Base-by-base conservation (phyloP, 2,888 invertebrate species). In the Scaptomyza parva region DNA sequence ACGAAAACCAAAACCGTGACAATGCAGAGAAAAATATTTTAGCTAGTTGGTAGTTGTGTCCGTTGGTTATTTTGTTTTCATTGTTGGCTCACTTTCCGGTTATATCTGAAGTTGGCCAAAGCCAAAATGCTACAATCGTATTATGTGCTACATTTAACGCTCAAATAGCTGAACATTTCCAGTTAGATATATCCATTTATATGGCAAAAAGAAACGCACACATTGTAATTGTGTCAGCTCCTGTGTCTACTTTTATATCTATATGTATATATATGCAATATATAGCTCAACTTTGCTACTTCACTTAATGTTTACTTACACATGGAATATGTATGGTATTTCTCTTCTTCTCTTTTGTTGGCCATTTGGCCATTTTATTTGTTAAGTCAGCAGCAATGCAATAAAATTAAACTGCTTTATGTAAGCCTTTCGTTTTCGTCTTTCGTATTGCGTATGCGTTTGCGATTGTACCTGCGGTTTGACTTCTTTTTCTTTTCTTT, bases 91-190 rank as follows among this genome's bases (percentile, higher is more conserved):
- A 35, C 35, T 26, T 51, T 22, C 24, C 18, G 37, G 48, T 44
- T 50, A n/a, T 20, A 30, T 43, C 37, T 30, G 26, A 45, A 39
- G 55, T 41, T 35, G 53, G 33, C 4, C 11, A 30, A n/a, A n/a
- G 45, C 63, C 18, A 17, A 40, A 37, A 28, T 28, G 61, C 67
- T 62, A 64, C 76, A 86, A 86, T 77, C 81, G 69, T 86, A 84
- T 82, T 82, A 82, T 86, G 82, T 86, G 82, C 82, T 67, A 82
- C 86, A 82, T 82, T 86, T 86, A 82, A 86, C 82, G 82, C 78
- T 75, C 78, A 67, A 86, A 79, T 72, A 72, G 70, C 77, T 63
- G 53, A 75, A 55, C 66, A 61, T 62, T 59, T 57, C 57, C 57
- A 64, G 54, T 52, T 66, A 69, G 80, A 59, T 60, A 69, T 52